Conservation (phyloP, 1,140 invertebrate genomes). For the Drosophila nigrodunni region DNA sequence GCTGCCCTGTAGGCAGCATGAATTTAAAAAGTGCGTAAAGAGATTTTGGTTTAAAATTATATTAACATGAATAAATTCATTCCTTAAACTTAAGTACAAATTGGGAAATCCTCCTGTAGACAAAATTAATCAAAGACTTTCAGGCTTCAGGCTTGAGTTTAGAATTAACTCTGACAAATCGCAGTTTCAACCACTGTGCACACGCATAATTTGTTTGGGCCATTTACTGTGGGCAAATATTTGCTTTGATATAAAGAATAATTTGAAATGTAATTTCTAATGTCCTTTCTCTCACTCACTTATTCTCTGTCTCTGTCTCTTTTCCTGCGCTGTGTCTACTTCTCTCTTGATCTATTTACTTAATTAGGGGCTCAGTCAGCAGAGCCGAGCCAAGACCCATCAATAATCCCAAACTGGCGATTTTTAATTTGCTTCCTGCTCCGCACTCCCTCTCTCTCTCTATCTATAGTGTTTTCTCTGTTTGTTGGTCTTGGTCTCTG, state of each 20-base stretch:
- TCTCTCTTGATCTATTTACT: conserved; percentile 17
- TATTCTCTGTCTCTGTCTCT: not conserved
- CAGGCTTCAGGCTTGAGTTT: too few relatives aligned
- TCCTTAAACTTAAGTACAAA: too few relatives aligned
- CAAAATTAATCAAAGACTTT: too few relatives aligned
- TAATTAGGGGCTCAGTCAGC: conserved; percentile 20
- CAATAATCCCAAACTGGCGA: conserved; percentile 30
- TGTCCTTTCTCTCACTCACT: not conserved
- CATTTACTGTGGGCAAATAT: conserved; percentile 48
- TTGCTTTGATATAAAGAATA: conserved; percentile 8
- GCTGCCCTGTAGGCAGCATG: not conserved
- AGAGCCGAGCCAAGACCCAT: conserved; percentile 25
- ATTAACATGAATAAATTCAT: too few relatives aligned
- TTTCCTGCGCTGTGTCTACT: not conserved
- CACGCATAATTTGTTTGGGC: conserved; percentile 61
- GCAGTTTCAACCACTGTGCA: not conserved
- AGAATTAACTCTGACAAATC: too few relatives aligned
- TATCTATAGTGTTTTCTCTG: not conserved
- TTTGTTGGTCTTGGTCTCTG: not conserved
- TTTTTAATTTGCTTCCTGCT: conserved; percentile 21
- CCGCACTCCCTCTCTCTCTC: not conserved
- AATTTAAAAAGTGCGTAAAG: too few relatives aligned
- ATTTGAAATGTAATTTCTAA: conserved; percentile 36
- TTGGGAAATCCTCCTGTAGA: too few relatives aligned
- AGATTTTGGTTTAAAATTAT: too few relatives aligned